phyloP scores from a whole-genome alignment of 2,113 vertebrate genomes.

The Hippoglossus stenolepis region DNA sequence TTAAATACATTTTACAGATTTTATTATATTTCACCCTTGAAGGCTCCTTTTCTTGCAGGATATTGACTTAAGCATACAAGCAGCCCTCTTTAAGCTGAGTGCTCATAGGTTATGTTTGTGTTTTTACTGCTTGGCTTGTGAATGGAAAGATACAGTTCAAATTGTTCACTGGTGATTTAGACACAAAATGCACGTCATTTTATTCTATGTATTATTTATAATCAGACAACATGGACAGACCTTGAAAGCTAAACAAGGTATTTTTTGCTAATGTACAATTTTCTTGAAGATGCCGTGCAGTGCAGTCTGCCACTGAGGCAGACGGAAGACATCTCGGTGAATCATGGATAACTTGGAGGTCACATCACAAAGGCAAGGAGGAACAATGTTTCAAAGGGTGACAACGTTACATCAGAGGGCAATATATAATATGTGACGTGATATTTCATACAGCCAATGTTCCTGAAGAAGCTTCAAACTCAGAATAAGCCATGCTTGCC shows the following conservation, averaged over 20 bases:
- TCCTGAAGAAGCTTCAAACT: constrained; percentile 44
- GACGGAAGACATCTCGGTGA: constrained; percentile 6
- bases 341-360: constrained; percentile 33
- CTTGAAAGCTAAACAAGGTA: constrained; percentile 23
- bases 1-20: constrained; percentile 1
- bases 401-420: constrained; percentile 57
- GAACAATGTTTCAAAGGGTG: constrained; percentile 60
- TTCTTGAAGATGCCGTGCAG: constrained; percentile 9
- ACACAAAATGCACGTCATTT: constrained; percentile 37
- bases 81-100: constrained; percentile 24
- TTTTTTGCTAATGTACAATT: constrained; percentile 18
- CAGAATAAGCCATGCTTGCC: constrained; percentile 42
- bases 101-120: constrained; percentile 2
- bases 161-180: constrained; percentile 25
- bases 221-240: constrained; percentile 25
- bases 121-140: constrained; percentile 1
- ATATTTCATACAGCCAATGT: constrained; percentile 57
- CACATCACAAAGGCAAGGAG: constrained; percentile 28
- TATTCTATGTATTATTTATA: constrained; percentile 44
- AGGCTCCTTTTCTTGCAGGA: background rate
- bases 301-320: background rate
- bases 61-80: constrained; percentile 8
- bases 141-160: constrained; percentile 32
- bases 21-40: constrained; percentile 3
- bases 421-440: constrained; percentile 45